Evolutionary conservation across 2,113 vertebrate species (phyloP).

Genomic region (Jacana jacana): DNA sequence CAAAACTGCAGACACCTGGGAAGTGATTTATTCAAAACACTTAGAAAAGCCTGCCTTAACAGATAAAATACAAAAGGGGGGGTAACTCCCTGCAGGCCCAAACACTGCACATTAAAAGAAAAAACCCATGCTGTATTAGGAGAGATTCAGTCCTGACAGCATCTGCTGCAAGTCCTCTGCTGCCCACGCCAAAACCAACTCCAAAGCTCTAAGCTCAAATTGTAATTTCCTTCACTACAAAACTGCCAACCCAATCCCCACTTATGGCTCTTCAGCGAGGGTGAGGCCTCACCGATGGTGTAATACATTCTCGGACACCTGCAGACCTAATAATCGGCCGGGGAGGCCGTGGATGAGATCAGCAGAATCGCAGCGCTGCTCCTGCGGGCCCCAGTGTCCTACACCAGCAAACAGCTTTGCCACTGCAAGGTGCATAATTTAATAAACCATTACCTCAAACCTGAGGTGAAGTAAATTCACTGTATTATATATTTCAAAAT

Average conservation of each 20-base stretch:
- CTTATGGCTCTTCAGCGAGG: not conserved
- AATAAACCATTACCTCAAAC: constrained; percentile 67
- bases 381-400: not conserved
- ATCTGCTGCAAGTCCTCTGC: not conserved
- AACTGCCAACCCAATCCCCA: not conserved
- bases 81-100: not conserved
- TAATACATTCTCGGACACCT: not conserved
- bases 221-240: not conserved
- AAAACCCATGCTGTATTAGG: not conserved
- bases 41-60: not conserved
- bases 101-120: not conserved
- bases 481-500: constrained; percentile 60
- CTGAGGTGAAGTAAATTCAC: constrained; percentile 66
- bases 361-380: constrained; percentile 19
- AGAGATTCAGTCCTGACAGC: not conserved
- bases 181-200: not conserved
- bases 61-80: not conserved
- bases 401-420: not conserved
- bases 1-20: not conserved
- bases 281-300: not conserved
- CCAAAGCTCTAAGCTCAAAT: not conserved
- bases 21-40: not conserved
- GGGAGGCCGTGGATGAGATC: constrained; percentile 27
- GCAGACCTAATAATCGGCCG: constrained; percentile 21
- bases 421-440: constrained; percentile 49